Evolutionary conservation across 2,113 vertebrate genomes (phyloP).

Genomic region (Octodon degus): DNA sequence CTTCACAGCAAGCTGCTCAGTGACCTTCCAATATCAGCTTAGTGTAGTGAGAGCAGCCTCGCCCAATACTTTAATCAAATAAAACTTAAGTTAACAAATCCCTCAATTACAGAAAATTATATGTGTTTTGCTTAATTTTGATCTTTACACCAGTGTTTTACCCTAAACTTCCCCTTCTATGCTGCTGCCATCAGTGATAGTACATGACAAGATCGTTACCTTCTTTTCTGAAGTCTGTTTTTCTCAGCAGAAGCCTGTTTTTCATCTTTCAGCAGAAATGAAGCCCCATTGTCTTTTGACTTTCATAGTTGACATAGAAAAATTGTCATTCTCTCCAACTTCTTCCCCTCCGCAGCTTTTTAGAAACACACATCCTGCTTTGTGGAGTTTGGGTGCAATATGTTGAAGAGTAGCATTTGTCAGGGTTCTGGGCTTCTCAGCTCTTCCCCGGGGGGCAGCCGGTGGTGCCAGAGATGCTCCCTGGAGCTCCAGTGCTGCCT

Average conservation of each 20-base stretch:
- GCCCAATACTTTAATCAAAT: slow-evolving; percentile 5
- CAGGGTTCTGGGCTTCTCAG: background rate
- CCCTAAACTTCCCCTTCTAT: slow-evolving; percentile 60
- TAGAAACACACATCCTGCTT: too few species aligned
- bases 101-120: slow-evolving; percentile 82
- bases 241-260: slow-evolving; percentile 70
- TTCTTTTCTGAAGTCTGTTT: slow-evolving; percentile 37
- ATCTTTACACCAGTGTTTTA: slow-evolving; percentile 66
- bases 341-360: background rate
- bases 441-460: background rate
- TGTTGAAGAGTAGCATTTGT: background rate
- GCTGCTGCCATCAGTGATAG: slow-evolving; percentile 67
- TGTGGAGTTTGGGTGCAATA: background rate
- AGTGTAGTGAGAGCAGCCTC: slow-evolving; percentile 49
- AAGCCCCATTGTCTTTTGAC: slow-evolving; percentile 53
- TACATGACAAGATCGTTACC: slow-evolving; percentile 63
- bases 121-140: slow-evolving; percentile 67
- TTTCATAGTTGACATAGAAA: background rate
- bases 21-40: slow-evolving; percentile 49
- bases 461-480: background rate
- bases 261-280: slow-evolving; percentile 78
- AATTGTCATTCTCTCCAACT: background rate
- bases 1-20: slow-evolving; percentile 13
- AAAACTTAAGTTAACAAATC: slow-evolving; percentile 60
- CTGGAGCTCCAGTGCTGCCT: background rate